Conservation (phyloP, 2,797 vertebrate species). For the Danio aesculapii region DNA sequence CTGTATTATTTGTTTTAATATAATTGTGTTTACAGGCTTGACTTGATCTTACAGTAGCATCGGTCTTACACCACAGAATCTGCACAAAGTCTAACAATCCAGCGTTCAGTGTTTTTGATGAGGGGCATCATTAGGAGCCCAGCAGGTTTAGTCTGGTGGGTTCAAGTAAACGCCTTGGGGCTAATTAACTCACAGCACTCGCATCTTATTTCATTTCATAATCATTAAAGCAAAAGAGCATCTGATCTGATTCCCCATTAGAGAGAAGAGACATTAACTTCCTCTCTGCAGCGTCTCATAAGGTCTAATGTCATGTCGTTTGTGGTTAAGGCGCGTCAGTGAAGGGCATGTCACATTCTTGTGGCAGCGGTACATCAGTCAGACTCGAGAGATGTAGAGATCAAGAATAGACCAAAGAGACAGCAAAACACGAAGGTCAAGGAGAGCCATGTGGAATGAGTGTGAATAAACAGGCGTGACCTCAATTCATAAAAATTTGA, state of each 20-base stretch:
- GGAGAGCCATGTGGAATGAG: too few species aligned
- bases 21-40: neutral
- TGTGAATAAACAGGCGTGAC: too few species aligned
- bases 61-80: constrained; percentile 15
- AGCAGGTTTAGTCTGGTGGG: constrained; percentile 55
- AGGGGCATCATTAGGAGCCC: constrained; percentile 61
- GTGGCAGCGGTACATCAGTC: constrained; percentile 9
- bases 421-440: neutral
- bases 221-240: constrained; percentile 61
- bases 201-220: constrained; percentile 60
- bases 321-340: constrained; percentile 11
- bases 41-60: constrained; percentile 4
- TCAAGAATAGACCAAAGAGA: constrained; percentile 21
- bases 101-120: constrained; percentile 54
- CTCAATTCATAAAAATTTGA: too few species aligned
- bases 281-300: constrained; percentile 40
- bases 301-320: constrained; percentile 53
- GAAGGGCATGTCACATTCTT: constrained; percentile 31
- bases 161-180: constrained; percentile 57
- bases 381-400: constrained; percentile 21
- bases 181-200: constrained; percentile 56
- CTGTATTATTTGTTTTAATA: too few species aligned
- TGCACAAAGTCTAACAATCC: neutral
- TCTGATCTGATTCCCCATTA: constrained; percentile 59
- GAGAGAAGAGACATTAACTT: constrained; percentile 49